A percentile compares a stretch with the other conserved stretches of the same genome.
phyloP scores from a whole-genome alignment of 2,113 vertebrate genomes.

The Ciconia stormi region DNA sequence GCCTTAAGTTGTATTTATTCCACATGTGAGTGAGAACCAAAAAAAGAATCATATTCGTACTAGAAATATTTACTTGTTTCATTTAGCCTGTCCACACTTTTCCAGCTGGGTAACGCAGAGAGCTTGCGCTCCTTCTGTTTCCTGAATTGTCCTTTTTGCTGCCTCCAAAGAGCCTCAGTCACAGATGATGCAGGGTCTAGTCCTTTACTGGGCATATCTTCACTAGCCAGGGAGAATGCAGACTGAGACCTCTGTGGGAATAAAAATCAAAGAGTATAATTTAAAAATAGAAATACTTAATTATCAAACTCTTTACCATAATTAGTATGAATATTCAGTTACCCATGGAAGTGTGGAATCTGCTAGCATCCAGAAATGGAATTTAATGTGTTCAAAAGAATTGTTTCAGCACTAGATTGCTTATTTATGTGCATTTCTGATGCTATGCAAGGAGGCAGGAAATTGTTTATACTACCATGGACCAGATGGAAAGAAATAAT shows the following conservation, averaged over 20 bases:
- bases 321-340: not conserved
- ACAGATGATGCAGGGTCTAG: slow-evolving; percentile 46
- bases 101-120: slow-evolving; percentile 83
- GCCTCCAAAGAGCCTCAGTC: slow-evolving; percentile 31
- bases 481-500: slow-evolving; percentile 21
- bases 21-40: not conserved
- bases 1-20: not conserved
- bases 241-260: slow-evolving; percentile 84
- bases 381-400: not conserved
- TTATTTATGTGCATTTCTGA: slow-evolving; percentile 2
- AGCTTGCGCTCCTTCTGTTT: slow-evolving; percentile 77
- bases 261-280: not conserved
- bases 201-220: slow-evolving; percentile 76
- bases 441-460: not conserved
- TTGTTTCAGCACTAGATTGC: not conserved
- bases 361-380: not conserved
- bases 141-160: slow-evolving; percentile 68
- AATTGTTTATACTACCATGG: not conserved
- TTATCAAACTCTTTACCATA: not conserved
- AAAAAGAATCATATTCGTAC: slow-evolving; percentile 16
- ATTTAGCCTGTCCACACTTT: slow-evolving; percentile 85
- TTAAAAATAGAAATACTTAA: not conserved
- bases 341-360: not conserved
- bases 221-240: slow-evolving; percentile 81
- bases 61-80: slow-evolving; percentile 82